Percentiles rank a stretch among this genome's conserved stretches.
Evolutionary conservation across 2,888 invertebrate genomes (phyloP).

Genomic region (Melikaiella ostensackeni): DNA sequence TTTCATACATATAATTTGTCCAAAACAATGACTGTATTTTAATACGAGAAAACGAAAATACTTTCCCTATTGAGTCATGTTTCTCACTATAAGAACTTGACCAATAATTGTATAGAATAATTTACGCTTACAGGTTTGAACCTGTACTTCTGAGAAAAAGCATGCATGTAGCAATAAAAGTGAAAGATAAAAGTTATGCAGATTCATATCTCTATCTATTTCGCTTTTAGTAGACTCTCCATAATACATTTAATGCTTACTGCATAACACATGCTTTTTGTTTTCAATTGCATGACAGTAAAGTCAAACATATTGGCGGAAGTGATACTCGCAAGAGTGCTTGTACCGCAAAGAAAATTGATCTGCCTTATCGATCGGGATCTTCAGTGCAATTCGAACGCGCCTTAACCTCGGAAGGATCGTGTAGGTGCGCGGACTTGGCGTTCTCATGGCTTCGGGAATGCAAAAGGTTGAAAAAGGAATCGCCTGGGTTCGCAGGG

Average conservation of each 20-base stretch:
- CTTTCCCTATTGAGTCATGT: not conserved
- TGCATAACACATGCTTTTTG: not conserved
- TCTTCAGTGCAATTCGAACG: conserved; percentile 42
- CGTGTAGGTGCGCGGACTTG: conserved; percentile 63
- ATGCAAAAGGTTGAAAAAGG: conserved; percentile 73
- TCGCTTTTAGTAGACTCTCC: not conserved
- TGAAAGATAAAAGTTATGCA: not conserved
- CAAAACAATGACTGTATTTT: not conserved
- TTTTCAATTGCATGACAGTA: not conserved
- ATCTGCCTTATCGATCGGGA: conserved; percentile 43
- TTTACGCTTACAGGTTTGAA: not conserved
- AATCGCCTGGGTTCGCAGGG: conserved; percentile 68
- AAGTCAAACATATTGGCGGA: conserved; percentile 2
- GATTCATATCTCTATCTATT: not conserved
- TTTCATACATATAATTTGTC: not conserved
- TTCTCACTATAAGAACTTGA: not conserved
- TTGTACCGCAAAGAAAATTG: conserved; percentile 37
- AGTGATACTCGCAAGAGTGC: conserved; percentile 26
- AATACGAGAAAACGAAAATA: not conserved
- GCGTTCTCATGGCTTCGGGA: conserved; percentile 69
- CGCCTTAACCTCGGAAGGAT: conserved; percentile 56
- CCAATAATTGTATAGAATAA: not conserved
- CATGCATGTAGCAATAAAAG: not conserved
- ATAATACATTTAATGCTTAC: not conserved
- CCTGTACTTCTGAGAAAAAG: not conserved